These are phyloP conservation scores for Procapra przewalskii DNA, from an alignment of 2,113 vertebrate genomes.

Conservation along the genomic window DNA sequence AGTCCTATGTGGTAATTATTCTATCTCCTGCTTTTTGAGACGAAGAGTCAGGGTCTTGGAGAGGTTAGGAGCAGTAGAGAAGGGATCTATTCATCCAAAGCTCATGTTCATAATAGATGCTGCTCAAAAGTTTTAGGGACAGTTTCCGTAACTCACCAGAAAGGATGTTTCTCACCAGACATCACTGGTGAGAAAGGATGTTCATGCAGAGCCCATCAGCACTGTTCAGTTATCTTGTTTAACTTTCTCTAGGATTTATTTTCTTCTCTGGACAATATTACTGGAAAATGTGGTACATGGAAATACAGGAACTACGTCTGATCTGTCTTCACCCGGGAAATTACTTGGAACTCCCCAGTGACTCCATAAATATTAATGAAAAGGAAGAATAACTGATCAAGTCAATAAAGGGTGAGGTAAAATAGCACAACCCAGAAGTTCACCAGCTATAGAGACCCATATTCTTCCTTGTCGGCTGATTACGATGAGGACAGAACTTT, in stretches of 20 bases:
- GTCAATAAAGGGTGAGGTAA: background rate
- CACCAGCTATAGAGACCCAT: accelerated
- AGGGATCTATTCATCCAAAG: background rate
- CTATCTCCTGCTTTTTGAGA: background rate
- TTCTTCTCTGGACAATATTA: background rate
- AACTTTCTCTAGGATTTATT: background rate
- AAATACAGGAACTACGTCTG: background rate
- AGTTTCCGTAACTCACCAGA: background rate
- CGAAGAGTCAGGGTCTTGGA: background rate
- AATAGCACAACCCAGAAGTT: too few relatives aligned
- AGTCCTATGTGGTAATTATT: background rate
- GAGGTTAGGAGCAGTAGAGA: background rate
- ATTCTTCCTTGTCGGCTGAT: background rate
- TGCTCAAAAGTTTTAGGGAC: background rate
- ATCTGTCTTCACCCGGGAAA: background rate
- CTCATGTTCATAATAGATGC: background rate
- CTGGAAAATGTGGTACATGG: background rate
- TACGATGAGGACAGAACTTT: background rate
- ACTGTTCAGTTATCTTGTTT: background rate
- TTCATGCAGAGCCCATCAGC: background rate
- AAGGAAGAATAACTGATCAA: background rate
- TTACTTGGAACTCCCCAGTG: background rate
- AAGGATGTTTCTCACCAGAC: background rate
- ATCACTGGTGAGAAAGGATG: background rate
- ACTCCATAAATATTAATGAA: background rate